phyloP scores from a whole-genome alignment of 2,888 invertebrate genomes.

The Drosophila pullipes region DNA sequence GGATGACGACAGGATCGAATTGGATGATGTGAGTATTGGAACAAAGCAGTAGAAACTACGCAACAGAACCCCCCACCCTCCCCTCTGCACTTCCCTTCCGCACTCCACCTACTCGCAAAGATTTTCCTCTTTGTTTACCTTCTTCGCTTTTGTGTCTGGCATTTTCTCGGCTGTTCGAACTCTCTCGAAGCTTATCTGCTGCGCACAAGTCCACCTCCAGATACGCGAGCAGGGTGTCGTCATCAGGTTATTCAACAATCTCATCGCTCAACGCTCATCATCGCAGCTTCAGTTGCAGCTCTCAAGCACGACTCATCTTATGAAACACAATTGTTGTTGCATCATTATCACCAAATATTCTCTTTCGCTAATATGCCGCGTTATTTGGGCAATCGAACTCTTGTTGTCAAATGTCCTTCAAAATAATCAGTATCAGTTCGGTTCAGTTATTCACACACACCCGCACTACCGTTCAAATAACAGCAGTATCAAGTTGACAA shows the following conservation, averaged over 20 bases:
- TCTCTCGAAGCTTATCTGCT: slow-evolving; percentile 64
- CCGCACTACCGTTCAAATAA: slow-evolving; percentile 6
- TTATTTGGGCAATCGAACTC: slow-evolving; percentile 62
- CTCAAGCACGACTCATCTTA: background rate
- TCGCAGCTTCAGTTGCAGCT: slow-evolving; percentile 26
- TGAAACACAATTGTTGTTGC: slow-evolving; percentile 14
- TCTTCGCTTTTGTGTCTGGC: slow-evolving; percentile 53
- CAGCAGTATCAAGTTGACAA: slow-evolving; percentile 30
- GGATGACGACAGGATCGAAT: slow-evolving; percentile 95
- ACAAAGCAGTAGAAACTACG: slow-evolving; percentile 51
- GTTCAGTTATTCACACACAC: slow-evolving; percentile 23
- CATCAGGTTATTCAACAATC: slow-evolving; percentile 61
- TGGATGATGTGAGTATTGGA: slow-evolving; percentile 90
- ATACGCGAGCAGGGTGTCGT: slow-evolving; percentile 35
- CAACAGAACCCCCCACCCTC: slow-evolving; percentile 32
- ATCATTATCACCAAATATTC: slow-evolving; percentile 42
- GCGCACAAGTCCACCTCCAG: slow-evolving; percentile 71
- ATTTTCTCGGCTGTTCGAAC: slow-evolving; percentile 48
- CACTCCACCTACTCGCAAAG: slow-evolving; percentile 12
- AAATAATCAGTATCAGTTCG: slow-evolving; percentile 73
- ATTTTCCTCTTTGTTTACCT: slow-evolving; percentile 74
- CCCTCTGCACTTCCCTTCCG: background rate
- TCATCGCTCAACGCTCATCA: slow-evolving; percentile 27
- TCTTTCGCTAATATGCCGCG: slow-evolving; percentile 18
- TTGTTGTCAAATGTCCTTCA: slow-evolving; percentile 69